Base-by-base conservation (phyloP, 1,140 invertebrate species). In the Vollenhovia emeryi region DNA sequence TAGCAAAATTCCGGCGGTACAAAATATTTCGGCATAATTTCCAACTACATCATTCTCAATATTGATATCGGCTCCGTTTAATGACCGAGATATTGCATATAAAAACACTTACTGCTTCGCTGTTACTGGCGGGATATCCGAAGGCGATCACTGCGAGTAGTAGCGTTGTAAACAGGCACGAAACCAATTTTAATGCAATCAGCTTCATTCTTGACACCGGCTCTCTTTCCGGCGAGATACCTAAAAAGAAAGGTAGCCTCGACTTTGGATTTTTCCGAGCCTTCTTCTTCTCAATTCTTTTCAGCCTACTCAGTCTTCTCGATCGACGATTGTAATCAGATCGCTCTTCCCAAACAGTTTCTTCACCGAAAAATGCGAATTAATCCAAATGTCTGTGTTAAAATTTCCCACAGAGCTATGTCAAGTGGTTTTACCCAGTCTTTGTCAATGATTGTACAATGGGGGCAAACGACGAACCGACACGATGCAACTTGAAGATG, bases 31-130 rank as follows among this genome's bases (percentile, higher is more conserved):
- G n/a, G 5, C n/a, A 13, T 21, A 59, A 75, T 8, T 64, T 76
- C 4, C n/a, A 48, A 36, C 36, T 40, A 48, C 9, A 40, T 75
- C 1, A 50, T 59, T 74, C 9, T 85, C 18, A 11, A 62, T 69
- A 78, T 9, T 13, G n/a, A 0, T 11, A 24, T 66, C 6, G 6
- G n/a, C 24, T 27, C 11, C 18, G 4, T 24, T 52, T 55, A 36
- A 73, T 9, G 7, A 30, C n/a, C 33, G 7, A 18, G 45, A 30
- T 48, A 18, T 11, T 40, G 13, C 43, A 18, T 40, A 57, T 24
- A 60, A 9, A 75, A 64, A 82, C 83, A 94, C 93, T 92, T 86
- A 95, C 94, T 85, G 92, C 91, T 86, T 94, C 93, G 24, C 93
- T 91, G 86, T 93, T 92, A 45, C 93, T 92, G 21, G 92, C 91